Evolutionary conservation across 2,888 invertebrate species (phyloP).

Genomic region (Pasiphila rectangulata): DNA sequence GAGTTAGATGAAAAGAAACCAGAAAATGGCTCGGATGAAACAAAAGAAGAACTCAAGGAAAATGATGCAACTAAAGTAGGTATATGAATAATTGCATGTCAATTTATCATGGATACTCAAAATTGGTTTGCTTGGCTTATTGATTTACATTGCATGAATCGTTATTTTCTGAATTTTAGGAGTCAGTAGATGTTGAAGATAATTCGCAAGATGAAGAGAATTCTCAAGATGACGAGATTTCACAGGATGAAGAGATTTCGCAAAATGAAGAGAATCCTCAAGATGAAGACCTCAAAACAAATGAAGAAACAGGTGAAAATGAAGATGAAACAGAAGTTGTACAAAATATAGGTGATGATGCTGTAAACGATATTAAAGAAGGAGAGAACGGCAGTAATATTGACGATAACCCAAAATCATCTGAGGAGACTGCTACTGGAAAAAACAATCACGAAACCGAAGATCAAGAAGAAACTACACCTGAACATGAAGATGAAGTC

Average conservation of each 20-base stretch:
- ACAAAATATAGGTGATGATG: constrained; percentile 13
- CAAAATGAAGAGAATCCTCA: constrained; percentile 28
- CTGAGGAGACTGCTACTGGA: constrained; percentile 28
- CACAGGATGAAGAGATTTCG: constrained; percentile 21
- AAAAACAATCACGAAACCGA: constrained; percentile 23
- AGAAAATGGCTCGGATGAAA: constrained; percentile 31
- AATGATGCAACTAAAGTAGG: constrained; percentile 59
- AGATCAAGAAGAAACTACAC: constrained; percentile 32
- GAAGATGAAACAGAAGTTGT: constrained; percentile 18
- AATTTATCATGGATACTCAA: constrained; percentile 48
- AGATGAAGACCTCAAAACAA: constrained; percentile 5
- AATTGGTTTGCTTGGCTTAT: constrained; percentile 72
- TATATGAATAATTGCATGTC: constrained; percentile 44
- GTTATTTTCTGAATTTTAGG: constrained; percentile 69
- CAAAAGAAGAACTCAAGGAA: constrained; percentile 36
- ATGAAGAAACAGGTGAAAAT: constrained; percentile 20
- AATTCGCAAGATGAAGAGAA: constrained; percentile 25
- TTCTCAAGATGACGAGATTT: too few relatives aligned
- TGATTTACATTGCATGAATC: constrained; percentile 69
- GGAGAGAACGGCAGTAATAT: constrained; percentile 25
- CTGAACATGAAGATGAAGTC: constrained; percentile 16
- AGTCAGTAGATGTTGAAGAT: constrained; percentile 39
- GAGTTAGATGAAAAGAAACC: constrained; percentile 61
- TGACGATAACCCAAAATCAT: constrained; percentile 26
- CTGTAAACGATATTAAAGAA: constrained; percentile 26